phyloP scores from a whole-genome alignment of 2,888 invertebrate genomes.

The Phasia obesa region DNA sequence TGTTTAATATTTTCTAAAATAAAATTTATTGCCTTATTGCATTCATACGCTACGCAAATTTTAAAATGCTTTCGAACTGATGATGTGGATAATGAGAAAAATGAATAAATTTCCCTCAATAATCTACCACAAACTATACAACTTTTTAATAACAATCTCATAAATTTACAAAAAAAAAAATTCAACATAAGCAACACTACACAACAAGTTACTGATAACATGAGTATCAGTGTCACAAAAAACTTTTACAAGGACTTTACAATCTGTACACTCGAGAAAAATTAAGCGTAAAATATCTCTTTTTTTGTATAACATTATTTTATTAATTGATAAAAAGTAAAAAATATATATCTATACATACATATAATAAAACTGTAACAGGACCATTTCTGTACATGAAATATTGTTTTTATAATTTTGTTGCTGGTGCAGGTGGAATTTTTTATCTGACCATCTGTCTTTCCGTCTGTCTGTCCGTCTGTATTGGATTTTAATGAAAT shows the following conservation, averaged over 20 bases:
- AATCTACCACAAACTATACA: slow-evolving; percentile 35
- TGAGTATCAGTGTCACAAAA: slow-evolving; percentile 11
- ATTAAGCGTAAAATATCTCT: too few relatives aligned
- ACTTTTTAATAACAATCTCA: slow-evolving; percentile 48
- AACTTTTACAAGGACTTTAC: slow-evolving; percentile 15
- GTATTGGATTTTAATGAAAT: too few relatives aligned
- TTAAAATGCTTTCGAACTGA: neutral
- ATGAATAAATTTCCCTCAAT: neutral
- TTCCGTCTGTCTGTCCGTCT: too few relatives aligned
- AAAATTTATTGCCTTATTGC: neutral
- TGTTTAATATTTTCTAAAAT: neutral
- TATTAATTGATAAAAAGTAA: too few relatives aligned
- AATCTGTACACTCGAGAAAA: slow-evolving; percentile 5
- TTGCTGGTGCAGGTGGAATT: too few relatives aligned
- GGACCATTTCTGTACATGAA: too few relatives aligned
- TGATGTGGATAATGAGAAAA: slow-evolving; percentile 6
- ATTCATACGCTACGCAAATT: neutral
- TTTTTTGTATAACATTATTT: too few relatives aligned
- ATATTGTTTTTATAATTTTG: too few relatives aligned
- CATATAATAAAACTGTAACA: too few relatives aligned
- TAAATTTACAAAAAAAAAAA: slow-evolving; percentile 10
- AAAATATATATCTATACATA: too few relatives aligned
- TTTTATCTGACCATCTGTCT: too few relatives aligned
- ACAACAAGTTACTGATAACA: slow-evolving; percentile 30
- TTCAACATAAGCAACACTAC: slow-evolving; percentile 10